Percentiles rank a stretch among this genome's conserved stretches.
Evolutionary conservation across 1,140 invertebrate species (phyloP).

Genomic region (Mercenaria mercenaria): DNA sequence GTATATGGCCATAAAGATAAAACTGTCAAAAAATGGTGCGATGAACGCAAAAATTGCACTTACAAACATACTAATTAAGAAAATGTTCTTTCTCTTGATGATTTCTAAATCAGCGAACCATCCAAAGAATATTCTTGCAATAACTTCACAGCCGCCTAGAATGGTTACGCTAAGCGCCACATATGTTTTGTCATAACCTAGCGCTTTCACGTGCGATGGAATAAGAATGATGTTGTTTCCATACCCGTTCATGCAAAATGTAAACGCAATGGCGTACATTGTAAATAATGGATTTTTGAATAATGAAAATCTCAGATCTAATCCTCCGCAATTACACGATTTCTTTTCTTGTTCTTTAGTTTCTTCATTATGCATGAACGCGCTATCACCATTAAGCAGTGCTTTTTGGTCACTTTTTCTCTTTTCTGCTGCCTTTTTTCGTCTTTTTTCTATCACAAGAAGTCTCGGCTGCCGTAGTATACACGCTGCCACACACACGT

Average conservation of each 20-base stretch:
- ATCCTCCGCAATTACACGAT: slow-evolving; percentile 26
- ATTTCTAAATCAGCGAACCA: slow-evolving; percentile 44
- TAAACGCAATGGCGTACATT: slow-evolving; percentile 55
- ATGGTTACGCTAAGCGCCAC: slow-evolving; percentile 31
- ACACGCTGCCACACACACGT: slow-evolving; percentile 57
- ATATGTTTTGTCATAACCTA: slow-evolving; percentile 37
- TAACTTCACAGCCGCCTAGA: slow-evolving; percentile 37
- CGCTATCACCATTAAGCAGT: slow-evolving; percentile 27
- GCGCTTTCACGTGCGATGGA: slow-evolving; percentile 39
- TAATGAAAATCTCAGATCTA: slow-evolving; percentile 48
- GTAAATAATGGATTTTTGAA: slow-evolving; percentile 63
- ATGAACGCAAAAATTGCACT: slow-evolving; percentile 46
- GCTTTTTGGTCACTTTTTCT: slow-evolving; percentile 38
- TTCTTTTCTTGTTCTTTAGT: neutral
- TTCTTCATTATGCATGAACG: neutral
- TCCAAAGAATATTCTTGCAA: slow-evolving; percentile 51
- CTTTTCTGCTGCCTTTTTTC: neutral
- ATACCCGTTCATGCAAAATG: slow-evolving; percentile 63
- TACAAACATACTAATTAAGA: slow-evolving; percentile 58
- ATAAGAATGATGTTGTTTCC: slow-evolving; percentile 48
- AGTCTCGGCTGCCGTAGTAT: slow-evolving; percentile 49
- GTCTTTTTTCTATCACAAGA: slow-evolving; percentile 6
- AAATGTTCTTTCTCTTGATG: slow-evolving; percentile 44
- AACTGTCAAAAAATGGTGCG: slow-evolving; percentile 52
- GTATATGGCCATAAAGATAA: slow-evolving; percentile 42